A percentile compares a stretch with the other conserved stretches of the same genome.
These are phyloP conservation scores for Anagyrus pseudococci DNA, from an alignment of 2,888 invertebrate species.

Conservation along the genomic window DNA sequence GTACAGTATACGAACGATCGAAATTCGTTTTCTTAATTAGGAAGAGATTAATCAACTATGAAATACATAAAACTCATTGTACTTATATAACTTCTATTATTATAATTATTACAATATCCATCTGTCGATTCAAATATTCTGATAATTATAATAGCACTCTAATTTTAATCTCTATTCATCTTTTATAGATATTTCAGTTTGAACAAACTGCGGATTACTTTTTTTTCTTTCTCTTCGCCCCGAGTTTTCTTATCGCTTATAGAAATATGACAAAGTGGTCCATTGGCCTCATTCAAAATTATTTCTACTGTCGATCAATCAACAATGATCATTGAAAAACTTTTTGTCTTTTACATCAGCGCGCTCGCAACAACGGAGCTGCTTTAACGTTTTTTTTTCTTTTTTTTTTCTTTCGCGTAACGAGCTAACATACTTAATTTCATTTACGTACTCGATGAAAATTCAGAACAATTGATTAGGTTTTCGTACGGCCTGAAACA, in stretches of 20 bases:
- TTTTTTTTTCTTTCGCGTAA: background rate
- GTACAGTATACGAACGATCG: constrained; percentile 19
- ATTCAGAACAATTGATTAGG: constrained; percentile 14
- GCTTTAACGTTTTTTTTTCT: background rate
- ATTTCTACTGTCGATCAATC: constrained; percentile 13
- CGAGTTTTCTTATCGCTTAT: constrained; percentile 7
- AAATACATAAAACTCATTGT: constrained; percentile 27
- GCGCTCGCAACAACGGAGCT: constrained; percentile 17
- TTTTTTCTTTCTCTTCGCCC: too few relatives aligned
- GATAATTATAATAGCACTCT: constrained; percentile 21
- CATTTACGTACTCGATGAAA: constrained; percentile 5
- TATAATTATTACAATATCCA: constrained; percentile 27
- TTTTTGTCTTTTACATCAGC: too few relatives aligned
- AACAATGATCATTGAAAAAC: constrained; percentile 31
- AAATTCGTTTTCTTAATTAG: constrained; percentile 15
- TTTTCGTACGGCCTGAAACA: background rate
- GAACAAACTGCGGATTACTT: background rate
- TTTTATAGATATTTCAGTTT: constrained; percentile 4
- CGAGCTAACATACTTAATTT: constrained; percentile 6
- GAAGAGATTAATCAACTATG: background rate
- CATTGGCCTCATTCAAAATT: constrained; percentile 25
- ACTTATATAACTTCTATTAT: constrained; percentile 18
- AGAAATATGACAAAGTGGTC: constrained; percentile 27
- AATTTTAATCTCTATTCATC: constrained; percentile 6
- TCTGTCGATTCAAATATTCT: constrained; percentile 15